Conservation (phyloP, 2,888 invertebrate species). For the Artemia sinica region DNA sequence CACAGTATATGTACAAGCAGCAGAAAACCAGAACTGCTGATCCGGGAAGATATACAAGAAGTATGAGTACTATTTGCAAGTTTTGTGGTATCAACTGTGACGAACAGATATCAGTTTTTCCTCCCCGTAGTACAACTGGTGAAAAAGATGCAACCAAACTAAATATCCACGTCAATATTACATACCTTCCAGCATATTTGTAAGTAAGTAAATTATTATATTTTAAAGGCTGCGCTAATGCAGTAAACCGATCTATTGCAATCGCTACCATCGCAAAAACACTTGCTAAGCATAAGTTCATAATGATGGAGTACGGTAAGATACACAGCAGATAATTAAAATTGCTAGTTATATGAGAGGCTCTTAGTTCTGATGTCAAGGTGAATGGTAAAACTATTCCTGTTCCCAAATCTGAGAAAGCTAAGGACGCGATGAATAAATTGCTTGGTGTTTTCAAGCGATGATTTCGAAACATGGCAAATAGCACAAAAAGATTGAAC, state of each 20-base stretch:
- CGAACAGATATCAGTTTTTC: neutral
- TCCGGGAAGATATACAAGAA: neutral
- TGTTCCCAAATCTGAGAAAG: conserved; percentile 10
- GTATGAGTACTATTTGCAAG: neutral
- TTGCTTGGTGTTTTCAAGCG: conserved; percentile 9
- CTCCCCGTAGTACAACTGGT: neutral
- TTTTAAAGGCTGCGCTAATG: neutral
- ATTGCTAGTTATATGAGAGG: neutral
- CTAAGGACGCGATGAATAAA: neutral
- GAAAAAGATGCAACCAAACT: neutral
- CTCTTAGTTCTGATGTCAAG: neutral
- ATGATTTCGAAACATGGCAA: neutral
- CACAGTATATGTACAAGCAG: conserved; percentile 1
- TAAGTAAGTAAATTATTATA: conserved; percentile 3
- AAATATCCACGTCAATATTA: neutral
- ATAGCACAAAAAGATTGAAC: neutral
- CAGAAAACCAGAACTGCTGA: conserved; percentile 9
- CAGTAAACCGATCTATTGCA: neutral
- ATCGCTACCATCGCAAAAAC: conserved; percentile 12
- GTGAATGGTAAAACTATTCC: neutral
- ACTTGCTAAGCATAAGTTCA: neutral
- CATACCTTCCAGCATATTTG: neutral
- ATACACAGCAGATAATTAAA: neutral
- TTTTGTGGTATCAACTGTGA: neutral
- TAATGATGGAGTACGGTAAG: neutral